phyloP scores from a whole-genome alignment of 2,888 invertebrate genomes.

The Drosophila fungiperda region DNA sequence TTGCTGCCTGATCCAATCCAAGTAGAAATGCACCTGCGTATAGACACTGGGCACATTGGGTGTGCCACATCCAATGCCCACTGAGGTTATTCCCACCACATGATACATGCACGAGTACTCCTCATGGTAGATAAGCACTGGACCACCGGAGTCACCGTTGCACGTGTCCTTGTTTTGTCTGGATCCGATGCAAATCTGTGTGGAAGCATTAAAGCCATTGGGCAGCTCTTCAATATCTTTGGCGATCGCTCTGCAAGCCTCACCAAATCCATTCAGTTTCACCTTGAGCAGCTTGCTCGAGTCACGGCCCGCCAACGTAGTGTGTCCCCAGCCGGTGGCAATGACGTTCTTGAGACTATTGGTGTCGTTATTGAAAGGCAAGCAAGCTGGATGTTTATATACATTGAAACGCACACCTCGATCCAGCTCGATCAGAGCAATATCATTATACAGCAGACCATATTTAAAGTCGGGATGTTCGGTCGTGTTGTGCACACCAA shows the following conservation, averaged over 20 bases:
- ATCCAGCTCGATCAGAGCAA: slow-evolving; percentile 86
- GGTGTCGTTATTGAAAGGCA: slow-evolving; percentile 75
- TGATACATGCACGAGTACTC: slow-evolving; percentile 74
- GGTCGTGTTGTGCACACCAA: slow-evolving; percentile 66
- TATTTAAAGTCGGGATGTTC: slow-evolving; percentile 84
- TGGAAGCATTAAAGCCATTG: slow-evolving; percentile 56
- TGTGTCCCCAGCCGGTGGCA: slow-evolving; percentile 86
- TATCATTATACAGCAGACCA: slow-evolving; percentile 86
- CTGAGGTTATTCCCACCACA: slow-evolving; percentile 75
- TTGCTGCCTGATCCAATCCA: slow-evolving; percentile 73
- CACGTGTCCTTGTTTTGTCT: slow-evolving; percentile 69
- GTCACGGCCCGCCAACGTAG: slow-evolving; percentile 70
- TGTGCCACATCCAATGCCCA: slow-evolving; percentile 67
- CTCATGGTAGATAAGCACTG: slow-evolving; percentile 67
- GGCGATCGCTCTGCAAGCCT: slow-evolving; percentile 42
- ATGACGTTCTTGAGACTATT: slow-evolving; percentile 67
- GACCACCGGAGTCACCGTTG: slow-evolving; percentile 80
- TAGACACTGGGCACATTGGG: slow-evolving; percentile 73
- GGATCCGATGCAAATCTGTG: slow-evolving; percentile 79
- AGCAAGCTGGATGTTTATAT: slow-evolving; percentile 85
- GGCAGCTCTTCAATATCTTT: slow-evolving; percentile 56
- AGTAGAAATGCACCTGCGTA: slow-evolving; percentile 71
- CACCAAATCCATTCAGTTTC: slow-evolving; percentile 83
- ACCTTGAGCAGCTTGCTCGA: slow-evolving; percentile 86
- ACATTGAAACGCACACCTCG: slow-evolving; percentile 81